phyloP scores from a whole-genome alignment of 2,888 invertebrate species.

The Aromia moschata region DNA sequence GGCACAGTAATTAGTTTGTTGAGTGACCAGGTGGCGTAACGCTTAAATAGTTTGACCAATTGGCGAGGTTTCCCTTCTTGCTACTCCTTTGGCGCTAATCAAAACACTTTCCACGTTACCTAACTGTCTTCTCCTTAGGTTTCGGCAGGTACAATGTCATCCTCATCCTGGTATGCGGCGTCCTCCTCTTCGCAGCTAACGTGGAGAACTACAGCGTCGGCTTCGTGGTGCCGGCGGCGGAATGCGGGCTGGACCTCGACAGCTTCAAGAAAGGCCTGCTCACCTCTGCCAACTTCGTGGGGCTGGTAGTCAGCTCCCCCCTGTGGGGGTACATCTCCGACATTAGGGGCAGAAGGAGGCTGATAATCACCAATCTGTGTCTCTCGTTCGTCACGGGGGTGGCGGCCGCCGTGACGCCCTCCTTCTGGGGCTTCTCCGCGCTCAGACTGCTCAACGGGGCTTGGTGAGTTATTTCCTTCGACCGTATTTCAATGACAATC shows the following conservation, averaged over 20 bases:
- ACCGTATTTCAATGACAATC: neutral
- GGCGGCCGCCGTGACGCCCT: constrained; percentile 29
- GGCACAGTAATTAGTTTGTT: too few species aligned
- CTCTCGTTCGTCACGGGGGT: constrained; percentile 34
- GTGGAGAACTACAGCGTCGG: constrained; percentile 39
- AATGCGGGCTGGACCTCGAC: constrained; percentile 41
- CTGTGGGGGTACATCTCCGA: constrained; percentile 46
- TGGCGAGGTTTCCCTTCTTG: too few species aligned
- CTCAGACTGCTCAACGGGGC: constrained; percentile 40
- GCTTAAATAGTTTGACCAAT: too few species aligned
- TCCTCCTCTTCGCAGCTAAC: constrained; percentile 40
- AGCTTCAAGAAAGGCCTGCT: constrained; percentile 41
- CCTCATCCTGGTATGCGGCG: constrained; percentile 38
- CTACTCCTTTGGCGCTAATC: too few species aligned
- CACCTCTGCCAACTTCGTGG: constrained; percentile 39
- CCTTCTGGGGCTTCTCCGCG: constrained; percentile 41
- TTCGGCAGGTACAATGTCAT: constrained; percentile 44
- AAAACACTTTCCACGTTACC: too few species aligned
- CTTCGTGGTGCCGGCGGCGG: constrained; percentile 40
- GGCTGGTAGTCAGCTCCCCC: constrained; percentile 36
- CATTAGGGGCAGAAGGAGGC: constrained; percentile 39
- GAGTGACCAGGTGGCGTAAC: too few species aligned
- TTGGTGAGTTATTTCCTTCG: constrained; percentile 31
- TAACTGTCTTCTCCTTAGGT: constrained; percentile 35
- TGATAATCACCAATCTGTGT: constrained; percentile 36